Evolutionary conservation across 2,888 invertebrate genomes (phyloP), one percentile per base, ranked within the genome.

Genomic region (Caenorhabditis panamensis): DNA sequence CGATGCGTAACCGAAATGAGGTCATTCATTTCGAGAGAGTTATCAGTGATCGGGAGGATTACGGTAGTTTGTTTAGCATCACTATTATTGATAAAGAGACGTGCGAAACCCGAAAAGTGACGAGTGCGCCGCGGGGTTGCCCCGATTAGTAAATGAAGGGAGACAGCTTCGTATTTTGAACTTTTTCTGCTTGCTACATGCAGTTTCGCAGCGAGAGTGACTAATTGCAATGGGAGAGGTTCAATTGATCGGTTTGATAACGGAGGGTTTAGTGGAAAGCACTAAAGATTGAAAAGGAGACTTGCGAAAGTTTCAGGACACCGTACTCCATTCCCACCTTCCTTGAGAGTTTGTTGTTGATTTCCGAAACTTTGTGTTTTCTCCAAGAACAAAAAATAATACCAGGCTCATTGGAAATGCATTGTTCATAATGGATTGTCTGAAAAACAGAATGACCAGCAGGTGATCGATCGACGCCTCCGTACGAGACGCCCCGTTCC

Each of bases 351-450:
- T 62, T n/a, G n/a, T 62, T 62, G 62, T 62, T 49, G 44, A 59
- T 59, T 59, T 41, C 20, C 49, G 59, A 67, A 68, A 36, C 47
- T 67, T 67, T 26, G 20, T 37, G n/a, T 44, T 58, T 20, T 41
- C 22, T 20, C 18, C 18, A 44, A 63, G 63, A 71, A 71, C 41
- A 61, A 67, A n/a, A n/a, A 47, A 47, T 47, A 47, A 47, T 47
- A 47, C n/a, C n/a, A 56, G 18, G 44, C 44, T 54, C 51, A 66
- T 75, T 61, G 41, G 51, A 75, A 75, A 75, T 75, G 75, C 75
- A 75, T 75, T 75, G 75, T 58, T 8, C 75, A 75, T 75, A 75
- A 75, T 75, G 75, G 61, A 75, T 75, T 47, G 59, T 51, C 59
- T 58, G 64, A 64, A 73, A 73, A 75, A 75, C 75, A 72, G 24